Conservation (phyloP, 2,888 invertebrate species). For the Hypercompe scribonia region DNA sequence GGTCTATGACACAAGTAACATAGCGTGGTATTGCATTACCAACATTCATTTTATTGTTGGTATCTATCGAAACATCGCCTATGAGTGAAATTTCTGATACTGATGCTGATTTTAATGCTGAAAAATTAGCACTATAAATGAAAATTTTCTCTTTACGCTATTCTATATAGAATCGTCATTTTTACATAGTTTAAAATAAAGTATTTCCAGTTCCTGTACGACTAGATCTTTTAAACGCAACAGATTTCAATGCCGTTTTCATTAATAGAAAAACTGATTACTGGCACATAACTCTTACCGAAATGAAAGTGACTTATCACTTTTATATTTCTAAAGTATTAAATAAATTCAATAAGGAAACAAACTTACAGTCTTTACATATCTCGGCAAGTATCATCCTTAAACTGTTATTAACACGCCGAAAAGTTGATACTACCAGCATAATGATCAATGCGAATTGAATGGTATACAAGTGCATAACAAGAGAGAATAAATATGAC, state of each 20-base stretch:
- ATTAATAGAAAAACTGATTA: too few species aligned
- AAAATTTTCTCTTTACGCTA: too few species aligned
- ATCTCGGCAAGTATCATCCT: not conserved
- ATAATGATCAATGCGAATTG: conserved; percentile 1
- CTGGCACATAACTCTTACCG: too few species aligned
- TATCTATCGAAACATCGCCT: not conserved
- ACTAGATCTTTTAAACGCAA: too few species aligned
- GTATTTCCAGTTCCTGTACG: too few species aligned
- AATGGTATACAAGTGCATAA: conserved; percentile 2
- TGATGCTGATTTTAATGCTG: not conserved
- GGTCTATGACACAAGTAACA: not conserved
- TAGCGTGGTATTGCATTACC: not conserved
- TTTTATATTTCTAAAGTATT: too few species aligned
- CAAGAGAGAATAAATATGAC: not conserved
- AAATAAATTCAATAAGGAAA: not conserved
- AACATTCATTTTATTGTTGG: not conserved
- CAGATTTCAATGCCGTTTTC: too few species aligned
- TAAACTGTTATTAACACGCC: conserved; percentile 1
- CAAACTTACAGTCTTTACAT: not conserved
- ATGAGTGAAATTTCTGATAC: not conserved
- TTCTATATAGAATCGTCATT: too few species aligned
- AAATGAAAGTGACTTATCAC: too few species aligned
- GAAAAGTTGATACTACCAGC: not conserved
- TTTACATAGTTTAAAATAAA: too few species aligned
- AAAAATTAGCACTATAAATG: not conserved